Conservation (phyloP, 2,797 vertebrate species). For the Diglossa cyanea region DNA sequence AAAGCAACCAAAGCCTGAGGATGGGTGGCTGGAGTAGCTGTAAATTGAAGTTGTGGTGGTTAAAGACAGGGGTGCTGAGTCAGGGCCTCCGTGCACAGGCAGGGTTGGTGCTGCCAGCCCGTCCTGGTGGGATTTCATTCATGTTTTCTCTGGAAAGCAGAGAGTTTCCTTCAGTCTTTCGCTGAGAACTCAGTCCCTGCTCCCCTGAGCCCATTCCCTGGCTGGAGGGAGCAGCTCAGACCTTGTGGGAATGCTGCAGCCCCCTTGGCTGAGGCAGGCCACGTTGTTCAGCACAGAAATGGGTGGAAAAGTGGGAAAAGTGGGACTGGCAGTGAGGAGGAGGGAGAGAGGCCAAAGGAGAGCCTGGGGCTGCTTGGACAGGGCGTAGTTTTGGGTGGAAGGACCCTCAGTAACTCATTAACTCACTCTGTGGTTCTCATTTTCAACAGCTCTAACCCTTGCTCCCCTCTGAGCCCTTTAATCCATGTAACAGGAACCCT, state of each 20-base stretch:
- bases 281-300: background rate
- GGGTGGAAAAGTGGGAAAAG: background rate
- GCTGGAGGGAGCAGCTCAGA: background rate
- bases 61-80: background rate
- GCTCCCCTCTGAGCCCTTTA: background rate
- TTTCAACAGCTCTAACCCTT: background rate
- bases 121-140: background rate
- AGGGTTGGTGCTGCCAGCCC: background rate
- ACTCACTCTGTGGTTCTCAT: background rate
- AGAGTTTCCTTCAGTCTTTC: background rate
- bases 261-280: background rate
- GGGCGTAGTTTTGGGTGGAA: background rate
- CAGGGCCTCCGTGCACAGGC: background rate
- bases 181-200: background rate
- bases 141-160: background rate
- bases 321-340: background rate
- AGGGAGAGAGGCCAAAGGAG: background rate
- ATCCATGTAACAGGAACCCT: background rate
- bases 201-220: background rate
- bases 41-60: background rate
- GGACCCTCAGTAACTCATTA: conserved; percentile 4
- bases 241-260: background rate
- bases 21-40: background rate
- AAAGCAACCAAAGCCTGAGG: background rate
- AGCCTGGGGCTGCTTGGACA: background rate